Percentiles rank a stretch among this genome's conserved stretches.
Conservation (phyloP, 2,888 invertebrate genomes). For the Cynaeus angustus region DNA sequence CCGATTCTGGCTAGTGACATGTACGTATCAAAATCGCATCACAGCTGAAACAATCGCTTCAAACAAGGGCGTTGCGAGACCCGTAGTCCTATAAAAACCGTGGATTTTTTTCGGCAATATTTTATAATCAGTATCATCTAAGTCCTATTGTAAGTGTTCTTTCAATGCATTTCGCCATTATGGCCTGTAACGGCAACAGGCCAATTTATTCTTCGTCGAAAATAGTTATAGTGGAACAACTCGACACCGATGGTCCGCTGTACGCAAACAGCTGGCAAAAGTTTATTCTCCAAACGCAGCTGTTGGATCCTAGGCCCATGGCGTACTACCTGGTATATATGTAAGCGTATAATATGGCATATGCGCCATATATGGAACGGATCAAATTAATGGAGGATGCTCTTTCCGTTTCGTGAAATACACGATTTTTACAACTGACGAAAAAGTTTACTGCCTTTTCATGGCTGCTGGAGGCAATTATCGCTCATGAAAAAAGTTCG, state of each 20-base stretch:
- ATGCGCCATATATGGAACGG: constrained; percentile 59
- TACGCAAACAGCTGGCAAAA: constrained; percentile 71
- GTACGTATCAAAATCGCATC: neutral
- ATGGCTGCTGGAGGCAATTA: constrained; percentile 3
- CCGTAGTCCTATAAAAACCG: constrained; percentile 10
- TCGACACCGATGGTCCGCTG: constrained; percentile 59
- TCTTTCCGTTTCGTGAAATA: constrained; percentile 31
- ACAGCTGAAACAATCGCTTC: constrained; percentile 22
- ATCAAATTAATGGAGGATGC: constrained; percentile 46
- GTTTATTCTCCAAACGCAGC: constrained; percentile 72
- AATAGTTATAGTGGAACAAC: constrained; percentile 49
- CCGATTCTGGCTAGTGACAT: constrained; percentile 13
- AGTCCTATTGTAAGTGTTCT: constrained; percentile 65
- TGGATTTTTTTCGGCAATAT: constrained; percentile 59
- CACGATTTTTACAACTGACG: constrained; percentile 1
- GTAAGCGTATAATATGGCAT: constrained; percentile 65
- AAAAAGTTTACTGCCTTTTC: constrained; percentile 5
- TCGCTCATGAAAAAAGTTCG: constrained; percentile 6
- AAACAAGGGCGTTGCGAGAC: neutral
- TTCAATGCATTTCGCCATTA: constrained; percentile 69
- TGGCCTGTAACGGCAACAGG: constrained; percentile 63
- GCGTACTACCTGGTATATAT: constrained; percentile 66
- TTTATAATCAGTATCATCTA: constrained; percentile 67
- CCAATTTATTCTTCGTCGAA: constrained; percentile 55
- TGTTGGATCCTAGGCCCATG: constrained; percentile 66